phyloP scores from a whole-genome alignment of 2,888 invertebrate species.

The Melangyna quadrimaculata region DNA sequence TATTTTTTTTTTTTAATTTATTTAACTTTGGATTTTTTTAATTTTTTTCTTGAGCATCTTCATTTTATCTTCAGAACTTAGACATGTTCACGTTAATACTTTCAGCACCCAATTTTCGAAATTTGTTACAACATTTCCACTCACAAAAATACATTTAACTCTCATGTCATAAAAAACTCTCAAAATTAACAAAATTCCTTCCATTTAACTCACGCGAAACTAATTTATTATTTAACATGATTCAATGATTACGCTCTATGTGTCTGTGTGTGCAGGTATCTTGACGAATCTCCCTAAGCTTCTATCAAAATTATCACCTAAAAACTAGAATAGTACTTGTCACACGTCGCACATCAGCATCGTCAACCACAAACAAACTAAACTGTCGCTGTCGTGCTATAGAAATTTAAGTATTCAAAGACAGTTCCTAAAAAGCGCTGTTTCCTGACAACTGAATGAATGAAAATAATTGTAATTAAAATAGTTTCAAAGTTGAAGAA shows the following conservation, averaged over 20 bases:
- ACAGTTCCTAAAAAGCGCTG: constrained; percentile 47
- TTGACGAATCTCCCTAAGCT: constrained; percentile 29
- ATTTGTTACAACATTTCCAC: background rate
- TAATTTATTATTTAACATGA: constrained; percentile 3
- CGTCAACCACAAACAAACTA: constrained; percentile 17
- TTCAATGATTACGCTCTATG: background rate
- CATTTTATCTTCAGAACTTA: too few species aligned
- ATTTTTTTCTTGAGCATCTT: too few species aligned
- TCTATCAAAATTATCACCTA: constrained; percentile 54
- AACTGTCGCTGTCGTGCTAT: background rate
- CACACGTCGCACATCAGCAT: constrained; percentile 15
- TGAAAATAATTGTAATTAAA: constrained; percentile 70
- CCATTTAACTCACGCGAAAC: background rate
- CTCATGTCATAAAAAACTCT: background rate
- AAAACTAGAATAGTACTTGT: constrained; percentile 19
- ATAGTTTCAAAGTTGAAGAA: constrained; percentile 60
- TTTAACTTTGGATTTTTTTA: too few species aligned
- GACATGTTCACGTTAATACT: too few species aligned
- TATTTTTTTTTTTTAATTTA: too few species aligned
- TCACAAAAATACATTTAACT: background rate
- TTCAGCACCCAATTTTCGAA: too few species aligned
- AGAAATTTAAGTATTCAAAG: constrained; percentile 51
- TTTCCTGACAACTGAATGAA: constrained; percentile 63
- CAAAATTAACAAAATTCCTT: background rate
- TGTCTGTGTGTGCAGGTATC: background rate